Conservation (phyloP, 1,140 invertebrate species). For the Calephelis nemesis region DNA sequence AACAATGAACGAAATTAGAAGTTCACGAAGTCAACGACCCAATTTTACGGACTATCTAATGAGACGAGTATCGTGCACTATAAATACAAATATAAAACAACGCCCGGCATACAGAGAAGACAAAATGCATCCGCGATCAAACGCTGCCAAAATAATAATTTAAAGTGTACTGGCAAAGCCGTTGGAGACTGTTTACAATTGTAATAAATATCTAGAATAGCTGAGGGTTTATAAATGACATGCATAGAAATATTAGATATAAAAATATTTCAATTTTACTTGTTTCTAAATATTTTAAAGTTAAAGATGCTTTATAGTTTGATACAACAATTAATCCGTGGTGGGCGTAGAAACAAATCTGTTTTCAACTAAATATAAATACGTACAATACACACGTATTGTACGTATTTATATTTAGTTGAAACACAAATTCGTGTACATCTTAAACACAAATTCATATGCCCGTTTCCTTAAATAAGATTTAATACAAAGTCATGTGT, state of each 20-base stretch:
- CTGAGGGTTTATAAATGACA: not conserved
- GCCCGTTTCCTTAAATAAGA: no score
- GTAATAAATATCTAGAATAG: slow-evolving; percentile 41
- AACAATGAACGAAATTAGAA: slow-evolving; percentile 43
- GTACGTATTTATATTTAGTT: no score
- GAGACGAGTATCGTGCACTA: slow-evolving; percentile 60
- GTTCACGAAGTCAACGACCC: slow-evolving; percentile 62
- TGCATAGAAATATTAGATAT: not conserved
- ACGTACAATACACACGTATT: no score
- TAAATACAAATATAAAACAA: slow-evolving; percentile 65
- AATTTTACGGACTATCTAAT: slow-evolving; percentile 65
- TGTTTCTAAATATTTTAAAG: not conserved
- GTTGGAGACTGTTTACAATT: slow-evolving; percentile 44
- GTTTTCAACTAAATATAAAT: not conserved
- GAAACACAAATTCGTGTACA: no score
- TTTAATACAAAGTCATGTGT: no score
- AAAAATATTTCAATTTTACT: not conserved
- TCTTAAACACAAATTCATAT: no score
- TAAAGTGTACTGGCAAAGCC: slow-evolving; percentile 48
- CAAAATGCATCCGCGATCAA: slow-evolving; percentile 65
- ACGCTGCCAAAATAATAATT: slow-evolving; percentile 69
- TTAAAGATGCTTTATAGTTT: no score
- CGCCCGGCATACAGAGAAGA: slow-evolving; percentile 50
- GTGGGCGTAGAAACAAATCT: not conserved
- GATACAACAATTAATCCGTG: no score